These are phyloP conservation scores for Drosophila nasuta DNA, from an alignment of 1,140 invertebrate species.

Conservation along the genomic window DNA sequence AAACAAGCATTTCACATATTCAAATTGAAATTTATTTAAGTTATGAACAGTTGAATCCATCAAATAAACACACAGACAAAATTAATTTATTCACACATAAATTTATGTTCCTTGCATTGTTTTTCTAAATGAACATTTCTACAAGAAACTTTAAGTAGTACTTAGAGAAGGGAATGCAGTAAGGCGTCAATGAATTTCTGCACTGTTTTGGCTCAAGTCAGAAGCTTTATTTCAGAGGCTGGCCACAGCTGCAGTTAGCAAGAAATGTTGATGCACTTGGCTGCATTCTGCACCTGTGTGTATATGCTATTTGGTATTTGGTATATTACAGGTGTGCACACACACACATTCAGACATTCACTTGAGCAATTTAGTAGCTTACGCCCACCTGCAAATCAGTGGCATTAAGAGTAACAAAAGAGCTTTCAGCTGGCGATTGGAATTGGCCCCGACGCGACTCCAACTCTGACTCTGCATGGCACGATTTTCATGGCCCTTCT, in stretches of 20 bases:
- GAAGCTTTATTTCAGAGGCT: slow-evolving; percentile 26
- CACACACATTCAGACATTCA: slow-evolving; percentile 38
- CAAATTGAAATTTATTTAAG: no score
- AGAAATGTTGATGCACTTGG: slow-evolving; percentile 2
- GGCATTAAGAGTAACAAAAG: slow-evolving; percentile 43
- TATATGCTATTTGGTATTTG: not conserved
- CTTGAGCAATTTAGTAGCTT: slow-evolving; percentile 66
- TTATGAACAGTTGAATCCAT: no score
- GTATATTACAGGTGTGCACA: slow-evolving; percentile 31
- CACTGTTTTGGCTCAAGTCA: slow-evolving; percentile 13
- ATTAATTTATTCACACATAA: no score
- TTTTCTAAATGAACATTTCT: no score
- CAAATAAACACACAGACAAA: no score
- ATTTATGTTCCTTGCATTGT: no score
- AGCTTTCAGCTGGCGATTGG: slow-evolving; percentile 38
- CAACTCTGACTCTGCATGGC: not conserved
- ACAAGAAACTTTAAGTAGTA: not conserved
- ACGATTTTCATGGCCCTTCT: slow-evolving; percentile 57
- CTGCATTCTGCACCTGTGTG: slow-evolving; percentile 23
- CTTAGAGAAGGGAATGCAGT: not conserved
- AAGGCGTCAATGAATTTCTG: slow-evolving; percentile 24
- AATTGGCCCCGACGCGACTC: slow-evolving; percentile 15
- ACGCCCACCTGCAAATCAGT: slow-evolving; percentile 65
- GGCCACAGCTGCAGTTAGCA: slow-evolving; percentile 33
- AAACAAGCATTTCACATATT: no score